These are phyloP conservation scores for Brenthis daphne DNA, from an alignment of 2,888 invertebrate genomes.

Conservation along the genomic window DNA sequence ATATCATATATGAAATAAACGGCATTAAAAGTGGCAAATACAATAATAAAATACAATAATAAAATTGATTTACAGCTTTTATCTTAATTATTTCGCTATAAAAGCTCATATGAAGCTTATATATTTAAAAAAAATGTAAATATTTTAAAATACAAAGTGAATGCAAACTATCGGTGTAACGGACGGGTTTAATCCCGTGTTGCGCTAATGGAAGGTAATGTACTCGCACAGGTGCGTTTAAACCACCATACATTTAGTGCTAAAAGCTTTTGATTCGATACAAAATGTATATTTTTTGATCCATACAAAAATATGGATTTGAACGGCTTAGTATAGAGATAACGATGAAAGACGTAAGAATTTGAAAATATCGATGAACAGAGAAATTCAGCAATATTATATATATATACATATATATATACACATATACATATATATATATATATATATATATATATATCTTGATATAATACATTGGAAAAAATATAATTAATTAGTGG, in stretches of 20 bases:
- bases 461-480: no score
- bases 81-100: no score
- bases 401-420: no score
- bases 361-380: background rate
- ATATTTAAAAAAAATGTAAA: constrained; percentile 8
- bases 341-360: background rate
- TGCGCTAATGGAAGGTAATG: constrained; percentile 74
- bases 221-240: constrained; percentile 40
- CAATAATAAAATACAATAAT: no score
- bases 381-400: no score
- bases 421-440: no score
- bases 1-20: no score
- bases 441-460: no score
- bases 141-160: constrained; percentile 30
- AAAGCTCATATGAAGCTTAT: background rate
- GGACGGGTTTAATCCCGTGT: constrained; percentile 65
- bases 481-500: no score
- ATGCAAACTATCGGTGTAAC: constrained; percentile 43
- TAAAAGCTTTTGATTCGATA: constrained; percentile 34
- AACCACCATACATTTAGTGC: constrained; percentile 35
- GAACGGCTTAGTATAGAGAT: no score
- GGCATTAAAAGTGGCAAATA: no score
- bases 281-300: constrained; percentile 23
- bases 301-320: constrained; percentile 6
- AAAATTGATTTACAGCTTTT: no score